A percentile compares a stretch with the other conserved stretches of the same genome.
Evolutionary conservation across 2,888 invertebrate genomes (phyloP).

Genomic region (Scaptomyza parva): DNA sequence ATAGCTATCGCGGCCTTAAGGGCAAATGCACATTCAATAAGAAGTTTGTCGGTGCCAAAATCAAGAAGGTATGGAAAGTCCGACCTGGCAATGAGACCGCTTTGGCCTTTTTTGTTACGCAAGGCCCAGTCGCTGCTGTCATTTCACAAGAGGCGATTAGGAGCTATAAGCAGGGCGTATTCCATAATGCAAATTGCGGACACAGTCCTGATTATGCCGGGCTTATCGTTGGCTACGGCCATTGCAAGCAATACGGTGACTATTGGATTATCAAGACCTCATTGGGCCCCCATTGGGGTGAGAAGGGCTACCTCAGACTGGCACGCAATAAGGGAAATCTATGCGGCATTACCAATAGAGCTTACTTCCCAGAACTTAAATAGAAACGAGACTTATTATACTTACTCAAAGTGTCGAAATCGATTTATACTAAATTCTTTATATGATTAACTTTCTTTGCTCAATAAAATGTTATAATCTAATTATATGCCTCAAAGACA

Average conservation of each 20-base stretch:
- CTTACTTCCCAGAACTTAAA: conserved; percentile 11
- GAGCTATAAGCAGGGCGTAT: conserved; percentile 27
- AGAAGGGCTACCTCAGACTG: conserved; percentile 31
- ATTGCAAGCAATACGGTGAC: conserved; percentile 17
- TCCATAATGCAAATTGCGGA: conserved; percentile 2
- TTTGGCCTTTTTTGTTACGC: conserved; percentile 17
- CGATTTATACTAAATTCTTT: no score
- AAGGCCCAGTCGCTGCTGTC: conserved; percentile 36
- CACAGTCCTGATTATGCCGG: conserved; percentile 17
- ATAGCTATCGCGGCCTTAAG: conserved; percentile 28
- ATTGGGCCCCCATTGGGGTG: conserved; percentile 17
- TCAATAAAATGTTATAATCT: no score
- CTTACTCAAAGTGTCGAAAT: no score
- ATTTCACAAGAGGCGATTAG: conserved; percentile 18
- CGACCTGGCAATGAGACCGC: conserved; percentile 1
- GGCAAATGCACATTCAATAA: conserved; percentile 4
- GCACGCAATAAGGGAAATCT: conserved; percentile 39
- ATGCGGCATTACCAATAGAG: conserved; percentile 40
- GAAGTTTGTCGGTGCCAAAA: conserved; percentile 3
- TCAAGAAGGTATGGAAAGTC: conserved; percentile 4
- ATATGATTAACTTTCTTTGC: no score
- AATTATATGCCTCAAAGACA: no score
- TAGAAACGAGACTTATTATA: background rate
- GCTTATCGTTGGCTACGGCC: conserved; percentile 43
- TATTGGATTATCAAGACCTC: conserved; percentile 44